Evolutionary conservation across 2,113 vertebrate genomes (phyloP), one percentile per base, ranked within the genome.

Genomic region (Podarcis raffonei): DNA sequence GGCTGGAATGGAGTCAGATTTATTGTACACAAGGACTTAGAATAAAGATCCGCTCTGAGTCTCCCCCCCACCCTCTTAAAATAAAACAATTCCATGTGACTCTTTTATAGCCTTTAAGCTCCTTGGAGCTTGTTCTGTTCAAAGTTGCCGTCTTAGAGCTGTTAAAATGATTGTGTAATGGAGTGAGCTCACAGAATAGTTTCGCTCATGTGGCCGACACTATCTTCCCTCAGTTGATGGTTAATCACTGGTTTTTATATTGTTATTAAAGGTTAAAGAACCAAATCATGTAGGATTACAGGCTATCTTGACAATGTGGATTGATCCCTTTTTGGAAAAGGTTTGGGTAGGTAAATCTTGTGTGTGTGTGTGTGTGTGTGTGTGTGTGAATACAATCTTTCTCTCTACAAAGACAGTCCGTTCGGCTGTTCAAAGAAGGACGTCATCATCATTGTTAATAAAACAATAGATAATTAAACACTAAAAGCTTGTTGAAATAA

Each of bases 181-280:
- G 78, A 88, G 59, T 96, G 94, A 96, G 92, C 95, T 96, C 95
- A 94, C 90, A 90, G 92, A 72, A 76, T 18, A 81, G 85, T 53
- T 94, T 87, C 71, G 53, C 22, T 91, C 82, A 0, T 0, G 77
- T 0, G 71, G 87, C 92, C 91, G 94, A 93, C 12, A 0, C 92
- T 93, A 83, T 93, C 94, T 95, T 94, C 93, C 93, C 90, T 0
- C 11, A 16, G 32, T 72, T 22, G 68, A 90, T 87, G 76, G 82
- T 84, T 87, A 69, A 74, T 85, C 90, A 68, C 80, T 83, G 80
- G 59, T 62, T 62, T 74, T 30, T 59, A 30, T n/a, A 9, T 9
- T 75, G 35, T 25, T 85, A 32, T 90, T 81, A 53, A 94, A 91
- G 71, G 79, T 74, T 85, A 25, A 86, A 91, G 65, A 89, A 20